These are phyloP conservation scores for Nasonovia ribisnigri DNA, from an alignment of 2,888 invertebrate genomes.

Conservation along the genomic window DNA sequence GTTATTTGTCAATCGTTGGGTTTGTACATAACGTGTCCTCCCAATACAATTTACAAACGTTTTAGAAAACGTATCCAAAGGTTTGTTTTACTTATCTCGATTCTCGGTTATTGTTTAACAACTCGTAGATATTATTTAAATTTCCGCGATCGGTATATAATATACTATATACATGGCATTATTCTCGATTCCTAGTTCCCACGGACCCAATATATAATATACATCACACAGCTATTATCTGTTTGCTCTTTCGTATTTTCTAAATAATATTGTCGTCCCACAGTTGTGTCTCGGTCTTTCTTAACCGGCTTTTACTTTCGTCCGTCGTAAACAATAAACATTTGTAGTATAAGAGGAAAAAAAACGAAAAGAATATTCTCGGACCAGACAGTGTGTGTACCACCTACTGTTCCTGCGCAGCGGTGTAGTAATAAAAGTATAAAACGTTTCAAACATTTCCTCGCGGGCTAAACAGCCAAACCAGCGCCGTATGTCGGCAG, in stretches of 20 bases:
- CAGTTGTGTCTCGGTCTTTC: constrained; percentile 15
- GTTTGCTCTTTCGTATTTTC: constrained; percentile 37
- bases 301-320: constrained; percentile 54
- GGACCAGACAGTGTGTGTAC: neutral
- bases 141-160: constrained; percentile 37
- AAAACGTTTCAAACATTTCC: neutral
- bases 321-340: constrained; percentile 47
- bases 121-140: constrained; percentile 27
- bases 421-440: neutral
- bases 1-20: neutral
- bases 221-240: neutral
- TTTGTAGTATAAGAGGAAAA: neutral
- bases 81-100: constrained; percentile 50
- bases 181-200: constrained; percentile 57
- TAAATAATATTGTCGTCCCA: neutral
- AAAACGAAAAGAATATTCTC: constrained; percentile 4
- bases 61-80: constrained; percentile 32
- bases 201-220: constrained; percentile 39
- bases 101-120: constrained; percentile 20
- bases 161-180: neutral
- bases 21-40: neutral
- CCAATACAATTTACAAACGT: neutral
- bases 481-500: neutral
- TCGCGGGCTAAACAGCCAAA: neutral
- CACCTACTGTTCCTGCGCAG: neutral